Base-by-base conservation (phyloP, 2,797 vertebrate species). In the Nyctibius grandis region DNA sequence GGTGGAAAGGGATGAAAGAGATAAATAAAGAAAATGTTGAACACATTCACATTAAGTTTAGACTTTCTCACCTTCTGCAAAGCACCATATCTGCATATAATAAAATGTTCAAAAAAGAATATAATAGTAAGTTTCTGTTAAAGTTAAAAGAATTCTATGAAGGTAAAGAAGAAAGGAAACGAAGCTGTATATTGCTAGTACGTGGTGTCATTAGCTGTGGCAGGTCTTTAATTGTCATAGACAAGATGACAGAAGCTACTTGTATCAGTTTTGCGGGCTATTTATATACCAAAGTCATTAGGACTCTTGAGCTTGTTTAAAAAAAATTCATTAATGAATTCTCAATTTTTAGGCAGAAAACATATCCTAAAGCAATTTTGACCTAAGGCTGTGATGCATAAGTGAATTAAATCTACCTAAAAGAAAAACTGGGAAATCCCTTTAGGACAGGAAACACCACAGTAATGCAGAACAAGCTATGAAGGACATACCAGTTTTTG, bases 131-230 rank as follows among this genome's bases (percentile, higher is more conserved):
- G 19, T 81, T 89, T 88, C 53, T 36, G 44, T 80, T 95, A 93
- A 97, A 85, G 91, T 93, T 89, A 90, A 92, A 95, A 96, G 77
- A 98, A 96, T 95, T 96, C 88, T 96, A 95, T 95, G 95, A 95
- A 94, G 78, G 74, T 93, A 97, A 96, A 93, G 88, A 87, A 76
- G 88, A 90, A 89, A 67, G 56, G n/a, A 89, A 95, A 75, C 21
- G 89, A 95, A 96, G 80, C 44, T 94, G 94, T 96, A 98, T 78
- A 70, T 95, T 95, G 97, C 85, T 95, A 83, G 93, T 96, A 97
- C 96, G 92, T 89, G 91, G 44, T 97, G 80, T 79, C 94, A 96
- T 97, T 97, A 91, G 72, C 86, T 61, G 51, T 91, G 4, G 76
- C 79, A 97, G 81, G 83, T 95, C 93, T 96, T 94, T 95, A 97